Evolutionary conservation across 2,888 invertebrate species (phyloP).

Genomic region (Ophion ventricosus): DNA sequence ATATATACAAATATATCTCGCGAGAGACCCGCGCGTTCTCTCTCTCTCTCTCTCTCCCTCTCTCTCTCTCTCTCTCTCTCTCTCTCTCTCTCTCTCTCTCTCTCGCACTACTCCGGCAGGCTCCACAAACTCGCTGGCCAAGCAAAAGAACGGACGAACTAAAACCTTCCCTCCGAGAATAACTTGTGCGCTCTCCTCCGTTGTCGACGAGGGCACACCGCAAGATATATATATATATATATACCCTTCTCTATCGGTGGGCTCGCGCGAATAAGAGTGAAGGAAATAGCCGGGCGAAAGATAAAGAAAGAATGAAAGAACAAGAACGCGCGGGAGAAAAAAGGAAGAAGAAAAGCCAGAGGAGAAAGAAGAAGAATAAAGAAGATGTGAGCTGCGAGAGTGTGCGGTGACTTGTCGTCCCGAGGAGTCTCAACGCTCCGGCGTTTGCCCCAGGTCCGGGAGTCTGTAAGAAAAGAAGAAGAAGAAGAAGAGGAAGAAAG

Average conservation of each 20-base stretch:
- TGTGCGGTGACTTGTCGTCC: slow-evolving; percentile 61
- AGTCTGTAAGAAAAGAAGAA: slow-evolving; percentile 60
- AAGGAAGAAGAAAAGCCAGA: slow-evolving; percentile 23
- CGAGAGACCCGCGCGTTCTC: slow-evolving; percentile 19
- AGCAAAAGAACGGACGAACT: slow-evolving; percentile 61
- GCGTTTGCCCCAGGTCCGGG: slow-evolving; percentile 81
- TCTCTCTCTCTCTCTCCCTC: slow-evolving; percentile 19
- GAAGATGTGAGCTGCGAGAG: slow-evolving; percentile 44
- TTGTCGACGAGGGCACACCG: slow-evolving; percentile 52
- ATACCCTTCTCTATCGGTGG: slow-evolving; percentile 49
- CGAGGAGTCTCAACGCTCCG: slow-evolving; percentile 72
- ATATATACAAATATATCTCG: slow-evolving; percentile 12
- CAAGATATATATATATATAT: background rate
- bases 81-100: slow-evolving; percentile 27
- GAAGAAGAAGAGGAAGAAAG: slow-evolving; percentile 56
- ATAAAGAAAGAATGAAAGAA: slow-evolving; percentile 57
- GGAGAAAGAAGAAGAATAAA: slow-evolving; percentile 36
- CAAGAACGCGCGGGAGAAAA: slow-evolving; percentile 24
- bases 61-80: slow-evolving; percentile 19
- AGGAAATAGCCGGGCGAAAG: slow-evolving; percentile 45
- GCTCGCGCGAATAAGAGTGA: slow-evolving; percentile 49
- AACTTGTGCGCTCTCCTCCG: slow-evolving; percentile 77
- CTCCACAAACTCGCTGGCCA: slow-evolving; percentile 58
- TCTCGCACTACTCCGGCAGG: slow-evolving; percentile 39
- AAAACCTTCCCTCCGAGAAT: slow-evolving; percentile 82